Conservation (phyloP, 1,140 invertebrate species). For the Apis laboriosa region DNA sequence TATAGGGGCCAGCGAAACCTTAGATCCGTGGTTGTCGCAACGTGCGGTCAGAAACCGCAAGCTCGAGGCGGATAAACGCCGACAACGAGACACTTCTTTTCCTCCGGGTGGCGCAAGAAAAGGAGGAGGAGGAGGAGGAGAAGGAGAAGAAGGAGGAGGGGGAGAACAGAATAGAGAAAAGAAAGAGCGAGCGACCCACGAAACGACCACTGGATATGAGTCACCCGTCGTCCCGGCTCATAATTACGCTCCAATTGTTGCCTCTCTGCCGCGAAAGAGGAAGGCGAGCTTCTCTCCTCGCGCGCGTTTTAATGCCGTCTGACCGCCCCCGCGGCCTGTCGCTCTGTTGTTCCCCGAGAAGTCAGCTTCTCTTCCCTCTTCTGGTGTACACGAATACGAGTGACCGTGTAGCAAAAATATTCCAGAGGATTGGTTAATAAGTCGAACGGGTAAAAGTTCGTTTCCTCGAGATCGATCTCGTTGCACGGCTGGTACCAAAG, state of each 20-base stretch:
- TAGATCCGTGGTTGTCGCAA: constrained; percentile 49
- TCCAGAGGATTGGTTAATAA: constrained; percentile 4
- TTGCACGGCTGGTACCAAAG: neutral
- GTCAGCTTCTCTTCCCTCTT: neutral
- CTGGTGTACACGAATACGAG: neutral
- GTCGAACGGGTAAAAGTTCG: constrained; percentile 18
- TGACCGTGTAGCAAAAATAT: constrained; percentile 26
- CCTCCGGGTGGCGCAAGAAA: constrained; percentile 9
- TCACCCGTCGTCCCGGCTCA: constrained; percentile 58
- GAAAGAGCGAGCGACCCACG: constrained; percentile 16
- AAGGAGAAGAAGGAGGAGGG: neutral
- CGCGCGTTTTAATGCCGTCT: constrained; percentile 56
- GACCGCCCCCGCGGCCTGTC: constrained; percentile 59
- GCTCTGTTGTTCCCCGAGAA: constrained; percentile 37
- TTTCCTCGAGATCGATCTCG: constrained; percentile 25
- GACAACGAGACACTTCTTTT: constrained; percentile 53
- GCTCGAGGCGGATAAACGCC: constrained; percentile 52
- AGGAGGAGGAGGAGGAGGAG: neutral
- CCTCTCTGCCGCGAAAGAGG: constrained; percentile 32
- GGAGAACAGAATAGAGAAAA: neutral
- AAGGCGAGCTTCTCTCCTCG: constrained; percentile 35
- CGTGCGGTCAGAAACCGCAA: constrained; percentile 57
- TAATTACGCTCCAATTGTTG: constrained; percentile 71
- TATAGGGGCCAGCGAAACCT: constrained; percentile 28
- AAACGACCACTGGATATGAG: constrained; percentile 55